Evolutionary conservation across 2,797 vertebrate species (phyloP), one percentile per base, ranked within the genome.

Genomic region (Anomalospiza imberbis): DNA sequence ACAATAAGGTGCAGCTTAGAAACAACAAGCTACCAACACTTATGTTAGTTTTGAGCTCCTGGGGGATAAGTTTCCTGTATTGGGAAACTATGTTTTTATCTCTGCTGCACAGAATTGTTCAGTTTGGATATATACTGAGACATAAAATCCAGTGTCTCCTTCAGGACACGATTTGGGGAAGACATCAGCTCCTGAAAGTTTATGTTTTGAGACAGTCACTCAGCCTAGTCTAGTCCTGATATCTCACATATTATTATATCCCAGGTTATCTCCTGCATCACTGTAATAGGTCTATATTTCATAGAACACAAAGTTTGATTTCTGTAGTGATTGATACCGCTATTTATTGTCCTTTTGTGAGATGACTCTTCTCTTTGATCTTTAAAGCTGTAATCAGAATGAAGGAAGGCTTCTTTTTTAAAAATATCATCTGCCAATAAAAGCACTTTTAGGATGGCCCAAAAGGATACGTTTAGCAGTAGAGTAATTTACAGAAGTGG

Each of bases 361-460:
- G 67, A 85, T 66, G 40, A 76, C 13, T 66, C 61, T 93, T 94
- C 60, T 92, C 68, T 68, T 87, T 87, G 67, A 94, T 51, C 44
- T 96, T 92, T 95, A 95, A 57, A 85, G 26, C 63, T 13, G 13
- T 63, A 95, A 90, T 95, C 88, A 94, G 92, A 93, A 89, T 67
- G 74, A 95, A 22, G 34, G 25, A 89, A 85, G 88, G 55, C 11
- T 87, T 70, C 71, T 76, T 28, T 7, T 7, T 71, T 6, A 2
- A 87, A 95, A 82, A 91, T 82, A 93, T 66, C 91, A 48, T 79
- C 71, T 85, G 63, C 53, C 90, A 87, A 82, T 94, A 96, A 95
- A 92, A 24, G 51, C 12, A 74, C 24, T 73, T 85, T 89, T 51
- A 89, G 60, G 45, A 57, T 76, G 19, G 42, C 26, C 31, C 70